A percentile compares a stretch with the other conserved stretches of the same genome.
These are phyloP conservation scores for Craterocephalus amniculus DNA, from an alignment of 2,797 vertebrate genomes.

Conservation along the genomic window DNA sequence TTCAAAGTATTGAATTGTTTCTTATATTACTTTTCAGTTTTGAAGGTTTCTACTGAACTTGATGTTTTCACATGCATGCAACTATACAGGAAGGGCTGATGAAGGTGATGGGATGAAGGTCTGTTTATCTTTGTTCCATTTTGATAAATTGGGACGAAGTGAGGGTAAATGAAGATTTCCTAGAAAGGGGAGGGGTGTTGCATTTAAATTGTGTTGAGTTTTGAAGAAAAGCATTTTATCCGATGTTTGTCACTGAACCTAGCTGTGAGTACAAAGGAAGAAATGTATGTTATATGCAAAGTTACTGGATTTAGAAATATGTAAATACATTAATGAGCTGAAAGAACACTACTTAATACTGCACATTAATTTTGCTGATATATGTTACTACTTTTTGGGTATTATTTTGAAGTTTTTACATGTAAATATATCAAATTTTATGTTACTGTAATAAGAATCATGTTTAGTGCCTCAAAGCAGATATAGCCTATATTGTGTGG, in stretches of 20 bases:
- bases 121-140: slow-evolving; percentile 35
- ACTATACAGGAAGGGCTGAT: slow-evolving; percentile 36
- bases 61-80: slow-evolving; percentile 12
- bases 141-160: slow-evolving; percentile 41
- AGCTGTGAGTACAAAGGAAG: slow-evolving; percentile 7
- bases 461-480: slow-evolving; percentile 33
- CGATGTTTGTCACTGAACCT: neutral
- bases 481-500: slow-evolving; percentile 15
- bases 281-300: slow-evolving; percentile 14
- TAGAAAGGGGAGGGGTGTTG: slow-evolving; percentile 13
- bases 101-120: slow-evolving; percentile 62
- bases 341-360: slow-evolving; percentile 48
- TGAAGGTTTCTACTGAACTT: slow-evolving; percentile 7
- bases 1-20: neutral
- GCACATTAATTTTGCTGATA: slow-evolving; percentile 27
- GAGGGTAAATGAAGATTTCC: slow-evolving; percentile 46
- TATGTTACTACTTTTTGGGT: slow-evolving; percentile 20
- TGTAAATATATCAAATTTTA: slow-evolving; percentile 13
- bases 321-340: slow-evolving; percentile 50
- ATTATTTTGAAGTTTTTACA: slow-evolving; percentile 26
- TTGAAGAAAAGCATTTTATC: slow-evolving; percentile 8
- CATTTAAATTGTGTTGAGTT: slow-evolving; percentile 34
- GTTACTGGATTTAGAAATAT: slow-evolving; percentile 18
- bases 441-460: slow-evolving; percentile 16
- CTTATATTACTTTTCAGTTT: slow-evolving; percentile 24